phyloP scores from a whole-genome alignment of 2,113 vertebrate species.

The Corythoichthys intestinalis region DNA sequence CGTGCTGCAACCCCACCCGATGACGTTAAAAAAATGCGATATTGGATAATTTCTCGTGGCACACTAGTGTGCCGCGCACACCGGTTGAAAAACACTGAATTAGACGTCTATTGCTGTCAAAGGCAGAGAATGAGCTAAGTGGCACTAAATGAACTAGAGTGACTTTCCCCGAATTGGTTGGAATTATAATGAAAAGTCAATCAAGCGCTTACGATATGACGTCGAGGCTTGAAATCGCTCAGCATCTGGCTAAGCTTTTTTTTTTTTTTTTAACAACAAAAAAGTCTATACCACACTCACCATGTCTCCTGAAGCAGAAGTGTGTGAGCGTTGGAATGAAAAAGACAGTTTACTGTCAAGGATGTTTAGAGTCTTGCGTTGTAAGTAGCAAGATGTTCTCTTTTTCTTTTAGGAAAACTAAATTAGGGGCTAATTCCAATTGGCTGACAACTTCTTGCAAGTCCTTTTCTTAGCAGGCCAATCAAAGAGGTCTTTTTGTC shows the following conservation, averaged over 20 bases:
- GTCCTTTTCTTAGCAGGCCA: slow-evolving; percentile 1
- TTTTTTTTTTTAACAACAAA: background rate
- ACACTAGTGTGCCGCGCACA: no score
- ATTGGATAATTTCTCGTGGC: no score
- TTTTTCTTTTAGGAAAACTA: background rate
- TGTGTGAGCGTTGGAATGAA: background rate
- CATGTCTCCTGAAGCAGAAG: slow-evolving; percentile 12
- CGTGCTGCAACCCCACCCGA: no score
- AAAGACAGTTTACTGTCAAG: background rate
- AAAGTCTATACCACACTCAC: background rate
- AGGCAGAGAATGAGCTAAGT: no score
- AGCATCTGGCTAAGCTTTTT: no score
- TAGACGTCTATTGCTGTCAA: no score
- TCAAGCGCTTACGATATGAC: background rate
- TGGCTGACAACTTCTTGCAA: background rate
- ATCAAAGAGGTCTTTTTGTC: slow-evolving; percentile 5
- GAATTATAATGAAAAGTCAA: background rate
- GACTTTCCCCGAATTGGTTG: no score
- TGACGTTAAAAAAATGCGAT: no score
- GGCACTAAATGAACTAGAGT: no score
- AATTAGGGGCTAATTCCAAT: background rate
- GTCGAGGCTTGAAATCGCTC: background rate
- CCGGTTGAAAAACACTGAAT: no score
- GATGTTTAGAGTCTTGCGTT: background rate
- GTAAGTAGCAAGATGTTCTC: slow-evolving; percentile 2